These are phyloP conservation scores for Pseudopleuronectes americanus DNA, from an alignment of 2,797 vertebrate species.

Conservation along the genomic window DNA sequence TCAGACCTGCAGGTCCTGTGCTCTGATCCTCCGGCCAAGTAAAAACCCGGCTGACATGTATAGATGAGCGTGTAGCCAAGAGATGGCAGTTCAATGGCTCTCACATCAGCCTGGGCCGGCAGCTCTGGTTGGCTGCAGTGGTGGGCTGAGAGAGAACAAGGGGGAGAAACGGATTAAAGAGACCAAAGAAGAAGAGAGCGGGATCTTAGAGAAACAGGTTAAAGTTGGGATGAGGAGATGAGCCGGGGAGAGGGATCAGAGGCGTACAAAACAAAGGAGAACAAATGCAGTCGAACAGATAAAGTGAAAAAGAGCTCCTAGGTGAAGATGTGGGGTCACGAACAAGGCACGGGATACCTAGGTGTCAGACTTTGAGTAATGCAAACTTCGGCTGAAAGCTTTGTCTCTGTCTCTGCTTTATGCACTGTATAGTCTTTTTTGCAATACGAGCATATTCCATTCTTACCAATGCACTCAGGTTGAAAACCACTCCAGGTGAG, in stretches of 20 bases:
- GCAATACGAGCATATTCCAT: conserved; percentile 1
- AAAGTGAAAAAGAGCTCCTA: neutral
- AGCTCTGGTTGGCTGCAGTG: conserved; percentile 96
- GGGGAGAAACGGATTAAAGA: conserved; percentile 17
- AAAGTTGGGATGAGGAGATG: conserved; percentile 12
- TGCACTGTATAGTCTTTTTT: conserved; percentile 1
- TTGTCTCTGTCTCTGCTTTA: neutral
- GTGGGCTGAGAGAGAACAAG: conserved; percentile 84
- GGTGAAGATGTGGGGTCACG: conserved; percentile 15
- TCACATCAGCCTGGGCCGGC: conserved; percentile 92
- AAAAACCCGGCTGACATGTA: conserved; percentile 95
- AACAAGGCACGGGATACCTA: conserved; percentile 14
- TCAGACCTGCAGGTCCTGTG: conserved; percentile 97
- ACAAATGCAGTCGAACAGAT: neutral
- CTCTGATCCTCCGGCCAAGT: conserved; percentile 95
- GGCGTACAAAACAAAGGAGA: conserved; percentile 9
- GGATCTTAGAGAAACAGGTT: conserved; percentile 17
- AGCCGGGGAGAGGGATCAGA: conserved; percentile 10
- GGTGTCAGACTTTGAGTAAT: neutral
- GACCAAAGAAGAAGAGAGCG: conserved; percentile 4
- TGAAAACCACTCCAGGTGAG: conserved; percentile 97
- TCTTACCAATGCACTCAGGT: conserved; percentile 94
- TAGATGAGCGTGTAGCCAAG: conserved; percentile 98
- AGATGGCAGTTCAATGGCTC: conserved; percentile 94
- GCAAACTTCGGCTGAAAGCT: conserved; percentile 11